Evolutionary conservation across 2,888 invertebrate species (phyloP).

Genomic region (Aphodius sticticus): DNA sequence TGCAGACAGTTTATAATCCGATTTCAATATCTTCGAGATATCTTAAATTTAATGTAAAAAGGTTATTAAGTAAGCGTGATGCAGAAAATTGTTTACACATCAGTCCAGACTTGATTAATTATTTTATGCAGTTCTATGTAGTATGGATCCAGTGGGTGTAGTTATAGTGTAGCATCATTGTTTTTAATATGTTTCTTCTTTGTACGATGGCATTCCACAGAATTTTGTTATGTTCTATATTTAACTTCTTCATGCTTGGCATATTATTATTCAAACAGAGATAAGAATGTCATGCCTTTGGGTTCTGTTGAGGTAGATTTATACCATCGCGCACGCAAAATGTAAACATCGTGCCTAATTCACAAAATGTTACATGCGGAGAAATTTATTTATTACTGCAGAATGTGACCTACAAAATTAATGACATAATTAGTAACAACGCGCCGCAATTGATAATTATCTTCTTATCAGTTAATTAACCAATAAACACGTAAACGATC

Average conservation of each 20-base stretch:
- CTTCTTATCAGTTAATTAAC: background rate
- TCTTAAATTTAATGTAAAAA: too few species aligned
- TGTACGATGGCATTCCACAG: background rate
- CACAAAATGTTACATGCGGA: background rate
- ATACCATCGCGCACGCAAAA: background rate
- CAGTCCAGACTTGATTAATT: too few species aligned
- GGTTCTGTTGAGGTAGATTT: background rate
- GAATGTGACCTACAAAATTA: constrained; percentile 4
- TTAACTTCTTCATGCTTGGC: background rate
- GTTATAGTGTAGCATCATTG: background rate
- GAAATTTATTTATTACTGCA: constrained; percentile 4
- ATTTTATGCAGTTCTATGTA: too few species aligned
- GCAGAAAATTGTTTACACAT: too few species aligned
- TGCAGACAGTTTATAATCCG: too few species aligned
- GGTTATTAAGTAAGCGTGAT: too few species aligned
- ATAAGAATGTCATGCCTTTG: background rate
- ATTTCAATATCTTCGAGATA: too few species aligned
- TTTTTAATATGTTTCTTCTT: background rate
- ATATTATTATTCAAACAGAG: background rate
- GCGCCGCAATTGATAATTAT: background rate
- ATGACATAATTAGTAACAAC: background rate
- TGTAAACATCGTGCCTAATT: background rate
- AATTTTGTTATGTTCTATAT: background rate
- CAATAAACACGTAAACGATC: background rate
- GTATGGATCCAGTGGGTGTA: too few species aligned